A percentile compares a stretch with the other conserved stretches of the same genome.
phyloP scores from a whole-genome alignment of 2,888 invertebrate species.

The Bibio marci region DNA sequence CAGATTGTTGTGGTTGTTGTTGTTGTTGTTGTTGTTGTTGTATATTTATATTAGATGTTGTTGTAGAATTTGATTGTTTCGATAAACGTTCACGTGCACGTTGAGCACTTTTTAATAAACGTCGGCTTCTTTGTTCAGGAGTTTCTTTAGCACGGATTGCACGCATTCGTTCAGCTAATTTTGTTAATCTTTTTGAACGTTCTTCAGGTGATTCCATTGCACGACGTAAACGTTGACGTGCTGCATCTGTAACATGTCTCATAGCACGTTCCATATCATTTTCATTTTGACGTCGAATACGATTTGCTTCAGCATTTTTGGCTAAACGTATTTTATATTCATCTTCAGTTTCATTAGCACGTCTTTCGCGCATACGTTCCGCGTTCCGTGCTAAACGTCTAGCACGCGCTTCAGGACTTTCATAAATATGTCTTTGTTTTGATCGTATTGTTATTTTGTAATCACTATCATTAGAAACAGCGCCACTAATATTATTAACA shows the following conservation, averaged over 20 bases:
- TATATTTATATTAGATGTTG: neutral
- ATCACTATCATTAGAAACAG: no score
- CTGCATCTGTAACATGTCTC: constrained; percentile 28
- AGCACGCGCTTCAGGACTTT: constrained; percentile 28
- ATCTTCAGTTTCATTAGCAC: constrained; percentile 27
- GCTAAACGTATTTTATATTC: constrained; percentile 26
- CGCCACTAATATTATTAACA: no score
- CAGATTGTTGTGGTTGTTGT: no score
- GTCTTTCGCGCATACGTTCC: constrained; percentile 28
- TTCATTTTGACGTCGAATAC: constrained; percentile 26
- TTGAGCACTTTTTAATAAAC: constrained; percentile 27
- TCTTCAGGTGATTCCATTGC: constrained; percentile 28
- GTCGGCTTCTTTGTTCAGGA: constrained; percentile 25
- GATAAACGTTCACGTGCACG: constrained; percentile 27
- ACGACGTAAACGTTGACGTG: constrained; percentile 25
- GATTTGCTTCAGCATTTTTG: constrained; percentile 28
- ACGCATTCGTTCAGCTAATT: constrained; percentile 28
- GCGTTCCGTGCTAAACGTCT: constrained; percentile 29
- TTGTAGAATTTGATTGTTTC: constrained; percentile 16
- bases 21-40: no score
- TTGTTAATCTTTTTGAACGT: constrained; percentile 22
- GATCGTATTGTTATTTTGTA: neutral
- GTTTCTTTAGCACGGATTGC: constrained; percentile 26
- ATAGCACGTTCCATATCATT: constrained; percentile 28
- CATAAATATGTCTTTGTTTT: constrained; percentile 26